These are phyloP conservation scores for Temnothorax rugatulus DNA, from an alignment of 2,888 invertebrate species.

Conservation along the genomic window DNA sequence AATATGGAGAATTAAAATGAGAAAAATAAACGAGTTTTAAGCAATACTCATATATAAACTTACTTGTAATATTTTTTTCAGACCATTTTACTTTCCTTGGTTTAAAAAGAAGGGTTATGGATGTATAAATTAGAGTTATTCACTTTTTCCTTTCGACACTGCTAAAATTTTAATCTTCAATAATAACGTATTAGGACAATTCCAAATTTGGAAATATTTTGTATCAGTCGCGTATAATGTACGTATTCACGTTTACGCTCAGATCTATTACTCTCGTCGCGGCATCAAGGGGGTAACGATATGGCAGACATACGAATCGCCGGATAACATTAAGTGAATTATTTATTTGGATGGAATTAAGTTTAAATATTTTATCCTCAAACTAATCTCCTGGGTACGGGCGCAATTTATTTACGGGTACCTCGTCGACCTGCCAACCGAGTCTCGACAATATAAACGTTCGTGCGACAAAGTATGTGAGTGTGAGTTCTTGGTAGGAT, in stretches of 20 bases:
- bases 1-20: background rate
- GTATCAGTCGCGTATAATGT: background rate
- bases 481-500: conserved; percentile 4
- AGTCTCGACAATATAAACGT: conserved; percentile 42
- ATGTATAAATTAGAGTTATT: background rate
- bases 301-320: conserved; percentile 48
- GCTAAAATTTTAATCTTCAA: conserved; percentile 1
- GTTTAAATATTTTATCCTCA: conserved; percentile 78
- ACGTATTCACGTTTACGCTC: conserved; percentile 5
- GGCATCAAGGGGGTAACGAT: conserved; percentile 51
- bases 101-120: background rate
- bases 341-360: conserved; percentile 77
- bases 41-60: background rate
- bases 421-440: conserved; percentile 36
- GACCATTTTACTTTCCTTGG: background rate
- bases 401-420: conserved; percentile 65
- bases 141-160: background rate
- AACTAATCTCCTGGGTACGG: conserved; percentile 71
- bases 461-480: conserved; percentile 30
- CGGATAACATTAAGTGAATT: conserved; percentile 72
- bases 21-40: background rate
- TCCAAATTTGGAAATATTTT: background rate
- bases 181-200: background rate
- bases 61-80: background rate
- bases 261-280: conserved; percentile 26